phyloP scores from a whole-genome alignment of 2,888 invertebrate species.

The Dorcus hopei region DNA sequence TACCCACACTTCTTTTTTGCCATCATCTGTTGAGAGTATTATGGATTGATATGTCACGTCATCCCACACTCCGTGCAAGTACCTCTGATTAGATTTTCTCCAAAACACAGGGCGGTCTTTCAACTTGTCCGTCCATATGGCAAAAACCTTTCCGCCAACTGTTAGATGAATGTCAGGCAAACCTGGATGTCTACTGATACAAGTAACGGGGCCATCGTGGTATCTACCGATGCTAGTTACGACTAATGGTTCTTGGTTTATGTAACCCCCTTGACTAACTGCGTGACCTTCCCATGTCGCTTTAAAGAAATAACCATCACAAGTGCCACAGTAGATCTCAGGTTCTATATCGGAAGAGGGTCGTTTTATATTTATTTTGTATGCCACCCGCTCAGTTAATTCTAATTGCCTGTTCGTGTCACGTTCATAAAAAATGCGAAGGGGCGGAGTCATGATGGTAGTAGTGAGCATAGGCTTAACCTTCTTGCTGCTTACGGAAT shows the following conservation, averaged over 20 bases:
- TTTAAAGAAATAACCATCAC: constrained; percentile 38
- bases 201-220: constrained; percentile 70
- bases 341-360: constrained; percentile 8
- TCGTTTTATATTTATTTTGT: constrained; percentile 16
- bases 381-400: constrained; percentile 23
- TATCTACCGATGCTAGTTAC: constrained; percentile 53
- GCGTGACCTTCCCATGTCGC: constrained; percentile 65
- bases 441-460: no score
- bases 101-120: constrained; percentile 61
- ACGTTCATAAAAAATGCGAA: no score
- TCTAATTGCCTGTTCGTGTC: constrained; percentile 43
- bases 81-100: constrained; percentile 58
- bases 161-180: constrained; percentile 42
- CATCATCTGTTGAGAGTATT: constrained; percentile 69
- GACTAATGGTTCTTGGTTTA: constrained; percentile 54
- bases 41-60: constrained; percentile 51
- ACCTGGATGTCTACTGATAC: constrained; percentile 39
- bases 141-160: constrained; percentile 43
- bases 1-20: constrained; percentile 82
- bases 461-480: constrained; percentile 18
- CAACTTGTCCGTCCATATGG: constrained; percentile 55
- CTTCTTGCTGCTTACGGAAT: constrained; percentile 44
- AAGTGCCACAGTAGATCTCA: constrained; percentile 35
- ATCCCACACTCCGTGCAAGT: constrained; percentile 74
- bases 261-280: constrained; percentile 56